Evolutionary conservation across 2,888 invertebrate species (phyloP).

Genomic region (Acleris cristana): DNA sequence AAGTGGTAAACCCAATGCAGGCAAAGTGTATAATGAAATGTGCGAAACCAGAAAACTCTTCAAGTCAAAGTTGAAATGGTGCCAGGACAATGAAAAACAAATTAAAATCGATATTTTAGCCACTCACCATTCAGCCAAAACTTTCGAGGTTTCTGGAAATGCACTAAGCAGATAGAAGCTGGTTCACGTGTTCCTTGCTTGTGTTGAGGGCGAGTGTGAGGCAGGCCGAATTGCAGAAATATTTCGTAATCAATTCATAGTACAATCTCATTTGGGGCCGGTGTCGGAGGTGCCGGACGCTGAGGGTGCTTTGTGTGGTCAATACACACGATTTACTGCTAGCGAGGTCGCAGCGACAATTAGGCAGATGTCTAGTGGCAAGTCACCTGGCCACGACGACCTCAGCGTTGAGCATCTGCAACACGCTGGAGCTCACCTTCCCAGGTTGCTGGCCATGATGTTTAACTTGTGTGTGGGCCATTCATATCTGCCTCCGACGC

Average conservation of each 20-base stretch:
- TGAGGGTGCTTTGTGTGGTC: neutral
- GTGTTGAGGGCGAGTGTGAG: slow-evolving; percentile 1
- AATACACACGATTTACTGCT: neutral
- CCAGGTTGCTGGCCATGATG: no score
- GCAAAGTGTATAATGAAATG: no score
- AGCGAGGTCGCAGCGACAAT: neutral
- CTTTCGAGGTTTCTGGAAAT: neutral
- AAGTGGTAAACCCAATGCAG: no score
- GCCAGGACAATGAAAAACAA: neutral
- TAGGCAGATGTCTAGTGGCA: neutral
- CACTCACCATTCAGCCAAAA: neutral
- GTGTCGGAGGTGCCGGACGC: neutral
- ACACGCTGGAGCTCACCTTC: no score
- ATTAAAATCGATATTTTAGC: slow-evolving; percentile 1
- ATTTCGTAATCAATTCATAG: neutral
- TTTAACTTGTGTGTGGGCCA: no score
- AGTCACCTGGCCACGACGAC: neutral
- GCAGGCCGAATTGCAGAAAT: neutral
- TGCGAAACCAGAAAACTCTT: no score
- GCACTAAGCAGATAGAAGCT: neutral
- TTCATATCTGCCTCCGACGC: no score
- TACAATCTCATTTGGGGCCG: neutral
- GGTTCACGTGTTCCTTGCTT: neutral
- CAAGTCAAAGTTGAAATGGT: no score
- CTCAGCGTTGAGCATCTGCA: neutral